Percentiles rank a stretch among this genome's conserved stretches.
These are phyloP conservation scores for Ptychoptera albimana DNA, from an alignment of 2,888 invertebrate genomes.

Conservation along the genomic window DNA sequence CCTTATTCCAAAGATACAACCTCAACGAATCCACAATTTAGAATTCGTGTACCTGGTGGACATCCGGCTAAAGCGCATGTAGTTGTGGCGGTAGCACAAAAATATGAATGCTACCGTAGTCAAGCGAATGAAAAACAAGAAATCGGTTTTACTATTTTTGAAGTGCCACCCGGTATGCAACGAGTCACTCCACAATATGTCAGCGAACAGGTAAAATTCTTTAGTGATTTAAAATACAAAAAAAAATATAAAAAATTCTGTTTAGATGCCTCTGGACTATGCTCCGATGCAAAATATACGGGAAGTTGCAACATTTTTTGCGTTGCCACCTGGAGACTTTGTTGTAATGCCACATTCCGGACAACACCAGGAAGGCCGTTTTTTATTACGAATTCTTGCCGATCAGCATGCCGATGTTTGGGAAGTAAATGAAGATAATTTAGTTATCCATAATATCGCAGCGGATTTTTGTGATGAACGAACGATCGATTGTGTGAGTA, in stretches of 20 bases:
- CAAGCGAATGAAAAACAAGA: constrained; percentile 34
- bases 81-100: constrained; percentile 54
- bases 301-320: constrained; percentile 58
- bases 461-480: constrained; percentile 42
- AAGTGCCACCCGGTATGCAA: constrained; percentile 44
- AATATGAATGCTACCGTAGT: constrained; percentile 35
- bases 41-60: constrained; percentile 47
- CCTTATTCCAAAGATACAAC: constrained; percentile 40
- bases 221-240: no score
- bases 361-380: constrained; percentile 48
- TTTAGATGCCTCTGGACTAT: constrained; percentile 12
- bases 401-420: constrained; percentile 59
- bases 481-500: constrained; percentile 35
- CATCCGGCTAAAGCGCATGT: constrained; percentile 47
- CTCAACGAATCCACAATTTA: constrained; percentile 54
- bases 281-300: constrained; percentile 26
- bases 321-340: constrained; percentile 57
- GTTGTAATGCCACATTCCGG: constrained; percentile 57
- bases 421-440: constrained; percentile 64
- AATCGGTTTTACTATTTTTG: constrained; percentile 56
- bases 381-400: constrained; percentile 51
- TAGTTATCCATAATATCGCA: constrained; percentile 46
- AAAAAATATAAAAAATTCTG: constrained; percentile 2
- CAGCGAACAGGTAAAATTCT: constrained; percentile 32
- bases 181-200: constrained; percentile 43